Evolutionary conservation across 2,888 invertebrate species (phyloP).

Genomic region (Antitype chi): DNA sequence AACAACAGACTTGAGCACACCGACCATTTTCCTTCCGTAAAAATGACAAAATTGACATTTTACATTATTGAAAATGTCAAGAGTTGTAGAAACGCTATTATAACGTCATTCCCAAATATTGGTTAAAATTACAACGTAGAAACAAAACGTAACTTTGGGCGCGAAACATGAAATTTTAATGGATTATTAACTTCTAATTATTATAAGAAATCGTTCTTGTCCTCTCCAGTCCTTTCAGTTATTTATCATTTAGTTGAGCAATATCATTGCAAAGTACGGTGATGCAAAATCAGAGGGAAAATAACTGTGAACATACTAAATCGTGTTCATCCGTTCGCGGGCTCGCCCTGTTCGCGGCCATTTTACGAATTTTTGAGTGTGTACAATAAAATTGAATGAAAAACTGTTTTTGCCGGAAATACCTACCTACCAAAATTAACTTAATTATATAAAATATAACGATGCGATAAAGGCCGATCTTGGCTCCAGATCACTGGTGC

Average conservation of each 20-base stretch:
- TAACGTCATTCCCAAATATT: neutral
- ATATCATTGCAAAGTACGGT: neutral
- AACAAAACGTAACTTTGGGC: constrained; percentile 43
- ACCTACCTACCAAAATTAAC: neutral
- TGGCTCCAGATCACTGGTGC: neutral
- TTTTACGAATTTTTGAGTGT: neutral
- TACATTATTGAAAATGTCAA: constrained; percentile 53
- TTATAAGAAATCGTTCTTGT: neutral
- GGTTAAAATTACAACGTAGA: neutral
- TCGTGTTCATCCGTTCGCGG: neutral
- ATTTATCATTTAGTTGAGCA: neutral
- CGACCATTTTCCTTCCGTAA: constrained; percentile 76
- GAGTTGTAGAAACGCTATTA: constrained; percentile 40
- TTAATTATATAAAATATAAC: no score
- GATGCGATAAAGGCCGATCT: neutral
- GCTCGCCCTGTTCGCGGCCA: neutral
- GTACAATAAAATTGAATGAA: neutral
- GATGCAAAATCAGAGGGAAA: neutral
- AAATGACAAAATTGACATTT: constrained; percentile 63
- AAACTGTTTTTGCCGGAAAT: neutral
- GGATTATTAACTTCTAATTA: no score
- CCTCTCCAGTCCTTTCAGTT: no score
- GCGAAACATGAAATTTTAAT: constrained; percentile 17
- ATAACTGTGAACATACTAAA: neutral
- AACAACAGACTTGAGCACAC: constrained; percentile 66